Base-by-base conservation (phyloP, 2,797 vertebrate genomes). In the Picus viridis region DNA sequence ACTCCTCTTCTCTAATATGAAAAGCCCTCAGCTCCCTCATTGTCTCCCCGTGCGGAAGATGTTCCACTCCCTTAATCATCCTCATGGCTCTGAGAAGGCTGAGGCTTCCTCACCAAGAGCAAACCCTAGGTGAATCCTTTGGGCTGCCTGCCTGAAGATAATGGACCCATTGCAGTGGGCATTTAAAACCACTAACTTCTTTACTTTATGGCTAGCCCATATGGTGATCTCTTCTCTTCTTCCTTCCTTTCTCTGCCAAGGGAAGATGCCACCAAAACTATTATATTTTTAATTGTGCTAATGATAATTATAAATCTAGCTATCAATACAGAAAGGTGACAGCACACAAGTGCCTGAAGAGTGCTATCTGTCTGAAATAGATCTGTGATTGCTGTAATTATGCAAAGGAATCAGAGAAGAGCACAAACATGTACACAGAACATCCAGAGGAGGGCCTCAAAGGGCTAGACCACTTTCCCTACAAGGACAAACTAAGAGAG, bases 91-190 rank as follows among this genome's bases (percentile, higher is more conserved):
- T 39, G 39, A 39, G 39, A 32, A 51, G 15, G 16, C 34, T 75
- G 0, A 0, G 0, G 56, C 11, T 43, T 65, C 3, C 0, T 3
- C 0, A 0, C 23, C 2, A 1, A 32, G 9, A 49, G 20, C 27
- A 54, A 70, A 12, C 0, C 5, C 4, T 43, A 22, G 12, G 34
- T 2, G 10, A 88, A 75, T 73, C n/a, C 73, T 6, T 18, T 1
- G n/a, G 19, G 9, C 39, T 72, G 8, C 34, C 41, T 47, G 47
- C 29, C 58, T 39, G 23, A 5, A n/a, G 20, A 56, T 62, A 81
- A 62, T 2, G 6, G 64, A 43, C 23, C 78, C 12, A 7, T 8
- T 12, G 32, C 36, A 57, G 34, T 1, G 1, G n/a, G 54, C 22
- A 51, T 6, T 16, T 68, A 19, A 79, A 90, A 22, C 5, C 4